These are phyloP conservation scores for Actinia tenebrosa DNA, from an alignment of 64 coral and sea anemone genomes.

Conservation along the genomic window DNA sequence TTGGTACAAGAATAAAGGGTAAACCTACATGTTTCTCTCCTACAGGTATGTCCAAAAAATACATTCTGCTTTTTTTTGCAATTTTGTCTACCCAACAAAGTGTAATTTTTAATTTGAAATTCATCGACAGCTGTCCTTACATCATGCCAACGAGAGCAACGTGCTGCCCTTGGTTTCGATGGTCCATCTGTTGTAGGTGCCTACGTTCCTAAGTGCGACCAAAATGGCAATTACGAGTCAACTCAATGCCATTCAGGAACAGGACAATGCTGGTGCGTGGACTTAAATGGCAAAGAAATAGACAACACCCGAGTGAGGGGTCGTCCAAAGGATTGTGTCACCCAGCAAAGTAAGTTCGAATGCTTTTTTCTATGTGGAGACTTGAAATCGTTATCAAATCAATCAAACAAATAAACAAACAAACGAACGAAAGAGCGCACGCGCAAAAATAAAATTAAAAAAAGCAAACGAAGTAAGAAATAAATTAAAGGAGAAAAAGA, in stretches of 20 bases:
- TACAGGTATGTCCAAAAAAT: conserved; percentile 33
- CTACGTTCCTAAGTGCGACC: conserved; percentile 62
- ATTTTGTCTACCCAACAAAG: not conserved
- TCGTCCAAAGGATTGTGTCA: conserved; percentile 16
- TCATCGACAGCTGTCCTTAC: conserved; percentile 25
- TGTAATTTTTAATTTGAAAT: not conserved
- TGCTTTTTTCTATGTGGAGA: no score
- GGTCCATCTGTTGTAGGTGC: conserved; percentile 47
- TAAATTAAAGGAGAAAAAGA: no score
- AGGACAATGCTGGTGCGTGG: conserved; percentile 72
- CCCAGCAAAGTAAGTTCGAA: not conserved
- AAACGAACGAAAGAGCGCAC: no score
- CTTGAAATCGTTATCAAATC: no score
- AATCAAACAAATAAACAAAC: no score
- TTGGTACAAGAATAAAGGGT: conserved; percentile 57
- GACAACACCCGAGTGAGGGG: conserved; percentile 25
- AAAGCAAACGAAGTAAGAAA: no score
- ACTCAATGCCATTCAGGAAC: conserved; percentile 55
- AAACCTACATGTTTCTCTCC: conserved; percentile 28
- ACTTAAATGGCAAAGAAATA: conserved; percentile 54
- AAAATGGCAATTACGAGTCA: conserved; percentile 43
- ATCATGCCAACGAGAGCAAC: conserved; percentile 58
- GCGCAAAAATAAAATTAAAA: no score
- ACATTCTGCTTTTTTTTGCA: not conserved
- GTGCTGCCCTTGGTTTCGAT: conserved; percentile 42